Base-by-base conservation (phyloP, 2,113 vertebrate species). In the Desmodus rotundus region DNA sequence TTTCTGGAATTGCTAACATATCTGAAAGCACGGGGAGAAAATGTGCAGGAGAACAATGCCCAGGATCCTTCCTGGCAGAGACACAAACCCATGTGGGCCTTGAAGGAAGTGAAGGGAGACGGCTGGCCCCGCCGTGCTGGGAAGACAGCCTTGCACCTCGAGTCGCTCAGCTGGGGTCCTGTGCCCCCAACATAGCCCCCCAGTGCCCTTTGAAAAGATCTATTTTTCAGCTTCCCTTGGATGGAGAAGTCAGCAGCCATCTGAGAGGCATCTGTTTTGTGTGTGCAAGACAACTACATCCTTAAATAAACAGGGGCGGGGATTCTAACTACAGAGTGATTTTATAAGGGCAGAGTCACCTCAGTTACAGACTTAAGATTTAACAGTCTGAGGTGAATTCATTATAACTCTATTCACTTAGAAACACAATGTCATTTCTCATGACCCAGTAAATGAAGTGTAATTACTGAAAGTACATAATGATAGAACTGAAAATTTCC, bases 361-460 rank as follows among this genome's bases (percentile, higher is more conserved):
- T 43, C 70, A 0, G 50, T 93, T 90, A 58, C 14, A 86, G 91
- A 77, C 83, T 91, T 70, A 87, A 93, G 68, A 96, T 94, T 90
- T 98, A 98, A 98, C 96, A 93, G 80, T 87, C 95, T 45, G 61
- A 97, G 89, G 97, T 98, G 96, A 98, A 98, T 95, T 98, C 96
- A 98, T 98, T 98, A 97, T 96, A 97, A 98, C 97, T 98, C 97
- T 97, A 97, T 98, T 97, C 96, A 97, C 96, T 98, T 98, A 96
- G 97, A 98, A 98, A 96, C 93, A 98, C 98, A 98, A 98, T 98
- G 96, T 96, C 98, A 97, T 95, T 98, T 98, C 96, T 97, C 95
- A 95, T 98, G 98, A 98, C 98, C 98, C 97, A 97, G 97, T 98
- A 98, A 98, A 98, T 98, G 98, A 95, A 98, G 96, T 93, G 94